Evolutionary conservation across 2,113 vertebrate genomes (phyloP), one percentile per base, ranked within the genome.

Genomic region (Columba janthina): DNA sequence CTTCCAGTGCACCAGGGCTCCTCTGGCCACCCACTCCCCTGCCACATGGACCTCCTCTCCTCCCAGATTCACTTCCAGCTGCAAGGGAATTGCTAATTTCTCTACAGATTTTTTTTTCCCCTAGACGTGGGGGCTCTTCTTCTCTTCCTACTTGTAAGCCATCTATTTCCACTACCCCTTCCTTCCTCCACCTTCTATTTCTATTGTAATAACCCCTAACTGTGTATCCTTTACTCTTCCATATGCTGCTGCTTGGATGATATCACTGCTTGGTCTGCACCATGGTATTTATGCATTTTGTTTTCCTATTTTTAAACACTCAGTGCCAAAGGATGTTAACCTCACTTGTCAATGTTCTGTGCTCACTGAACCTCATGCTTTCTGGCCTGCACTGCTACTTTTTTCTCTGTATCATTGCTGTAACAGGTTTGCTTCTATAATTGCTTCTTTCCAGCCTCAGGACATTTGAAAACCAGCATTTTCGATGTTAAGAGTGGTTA

Each of bases 11-110:
- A 1, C 16, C 3, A 0, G n/a, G 9, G 29, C 24, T 88, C 14
- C 50, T 14, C 46, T 0, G 0, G 54, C 32, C 1, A 0, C 6
- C 20, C 5, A 13, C 5, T 12, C 60, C n/a, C 20, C 57, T 25
- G 18, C 7, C 40, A 9, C 1, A 15, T 7, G 29, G 40, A 57
- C 8, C 7, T 34, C 29, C 28, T 82, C 36, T 74, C 42, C 32
- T 64, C 26, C 9, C 6, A 10, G 31, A 73, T 56, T 51, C 61
- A 53, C 44, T 76, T 86, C 32, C 26, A 86, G 32, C 5, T 26
- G 46, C 34, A 60, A 48, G 1, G 1, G 6, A 48, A 73, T 13
- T 51, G 25, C 9, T 65, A 16, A n/a, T 54, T 79, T 57, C 18
- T 46, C 36, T 50, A 34, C 6, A 51, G 2, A 51, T 85, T 54